Base-by-base conservation (phyloP, 2,888 invertebrate species). In the Patella depressa region DNA sequence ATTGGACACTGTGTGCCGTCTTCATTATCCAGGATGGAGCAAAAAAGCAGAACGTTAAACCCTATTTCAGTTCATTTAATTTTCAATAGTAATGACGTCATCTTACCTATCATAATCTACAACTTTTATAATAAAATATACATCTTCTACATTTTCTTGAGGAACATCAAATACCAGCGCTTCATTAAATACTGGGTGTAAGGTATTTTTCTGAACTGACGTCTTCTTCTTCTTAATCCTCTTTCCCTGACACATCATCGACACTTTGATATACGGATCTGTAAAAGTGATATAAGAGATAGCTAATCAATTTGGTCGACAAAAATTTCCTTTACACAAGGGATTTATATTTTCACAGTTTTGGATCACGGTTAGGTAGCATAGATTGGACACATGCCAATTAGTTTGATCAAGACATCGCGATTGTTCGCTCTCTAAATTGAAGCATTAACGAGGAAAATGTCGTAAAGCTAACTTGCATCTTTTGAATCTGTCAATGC, bases 221-320 rank as follows among this genome's bases (percentile, higher is more conserved):
- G 98, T 97, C 92, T 97, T 97, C 92, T 96, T 96, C 93, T 97
- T 97, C 92, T 97, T 97, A 86, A 98, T 95, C 79, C 97, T 93
- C 90, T 96, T 96, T 3, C 96, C 96, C 91, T 96, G 95, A 88
- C 96, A 96, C 85, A 97, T 94, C 78, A 98, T 93, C 86, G 96
- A 95, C 53, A 97, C 95, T 93, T 98, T 98, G 77, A 98, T 97
- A 92, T 97, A 98, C 0, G 98, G 98, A 94, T 98, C 98, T 95
- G 85, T 69, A 89, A 85, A 74, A 45, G 45, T 45, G 11, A 65
- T 65, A 65, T 65, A 19, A 65, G 15, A 65, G 7, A 65, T 19
- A 9, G 19, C 24, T 24, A 45, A 45, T 45, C 45, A 45, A 45
- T 45, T 45, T 9, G 45, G 9, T 9, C 5, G 45, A 45, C 45